phyloP scores from a whole-genome alignment of 2,888 invertebrate genomes.

The Meganola albula region DNA sequence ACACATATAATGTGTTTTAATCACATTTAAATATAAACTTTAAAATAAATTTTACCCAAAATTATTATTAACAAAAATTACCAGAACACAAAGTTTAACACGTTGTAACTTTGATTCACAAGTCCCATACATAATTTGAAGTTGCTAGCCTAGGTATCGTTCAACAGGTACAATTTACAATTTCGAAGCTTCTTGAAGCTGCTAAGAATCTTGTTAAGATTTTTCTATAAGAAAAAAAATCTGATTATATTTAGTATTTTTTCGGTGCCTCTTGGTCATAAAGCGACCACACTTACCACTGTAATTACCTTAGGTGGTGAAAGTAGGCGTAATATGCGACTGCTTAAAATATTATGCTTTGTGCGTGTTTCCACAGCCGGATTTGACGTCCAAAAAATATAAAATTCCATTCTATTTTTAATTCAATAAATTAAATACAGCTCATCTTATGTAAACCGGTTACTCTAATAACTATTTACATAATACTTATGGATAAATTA shows the following conservation, averaged over 20 bases:
- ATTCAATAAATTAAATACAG: neutral
- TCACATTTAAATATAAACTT: conserved; percentile 11
- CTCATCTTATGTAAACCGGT: conserved; percentile 4
- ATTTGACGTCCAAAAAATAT: neutral
- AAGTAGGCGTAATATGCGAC: too few relatives aligned
- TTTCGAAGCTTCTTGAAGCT: neutral
- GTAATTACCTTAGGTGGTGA: too few relatives aligned
- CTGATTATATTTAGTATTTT: neutral
- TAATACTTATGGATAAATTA: neutral
- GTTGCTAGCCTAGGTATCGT: neutral
- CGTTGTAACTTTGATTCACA: neutral
- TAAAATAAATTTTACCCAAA: conserved; percentile 1
- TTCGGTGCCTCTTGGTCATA: neutral
- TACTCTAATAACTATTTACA: conserved; percentile 22
- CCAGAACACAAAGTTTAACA: neutral
- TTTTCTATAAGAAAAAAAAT: neutral
- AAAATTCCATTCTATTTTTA: neutral
- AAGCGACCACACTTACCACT: neutral
- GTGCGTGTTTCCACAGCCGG: neutral
- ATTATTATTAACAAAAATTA: conserved; percentile 1
- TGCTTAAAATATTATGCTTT: neutral
- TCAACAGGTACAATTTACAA: neutral
- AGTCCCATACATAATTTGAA: neutral
- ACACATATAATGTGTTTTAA: conserved; percentile 17
- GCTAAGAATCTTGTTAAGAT: neutral